phyloP scores from a whole-genome alignment of 1,140 invertebrate genomes.

The Lucilia cuprina region DNA sequence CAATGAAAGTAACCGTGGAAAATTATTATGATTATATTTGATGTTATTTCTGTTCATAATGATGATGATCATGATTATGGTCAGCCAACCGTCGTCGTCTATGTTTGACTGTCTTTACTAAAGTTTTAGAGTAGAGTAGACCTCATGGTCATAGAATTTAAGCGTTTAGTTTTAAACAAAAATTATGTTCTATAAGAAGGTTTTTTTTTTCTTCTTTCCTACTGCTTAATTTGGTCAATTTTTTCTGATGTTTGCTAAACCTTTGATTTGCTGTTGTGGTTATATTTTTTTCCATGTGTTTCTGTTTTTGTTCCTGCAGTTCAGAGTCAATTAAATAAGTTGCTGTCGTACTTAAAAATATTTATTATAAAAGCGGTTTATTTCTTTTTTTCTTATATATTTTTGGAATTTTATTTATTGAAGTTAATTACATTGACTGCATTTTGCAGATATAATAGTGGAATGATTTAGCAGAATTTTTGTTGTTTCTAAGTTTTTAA shows the following conservation, averaged over 20 bases:
- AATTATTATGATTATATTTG: slow-evolving; percentile 37
- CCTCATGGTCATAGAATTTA: neutral
- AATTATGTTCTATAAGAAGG: neutral
- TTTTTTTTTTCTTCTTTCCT: neutral
- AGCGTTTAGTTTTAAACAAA: neutral
- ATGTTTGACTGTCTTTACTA: neutral
- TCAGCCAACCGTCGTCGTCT: neutral
- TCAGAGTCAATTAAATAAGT: slow-evolving; percentile 26
- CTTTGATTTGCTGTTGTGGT: neutral
- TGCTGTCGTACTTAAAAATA: slow-evolving; percentile 20
- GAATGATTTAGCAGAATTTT: neutral
- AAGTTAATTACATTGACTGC: neutral
- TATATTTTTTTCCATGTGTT: neutral
- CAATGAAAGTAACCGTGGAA: slow-evolving; percentile 38
- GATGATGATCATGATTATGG: neutral
- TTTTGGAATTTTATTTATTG: slow-evolving; percentile 15
- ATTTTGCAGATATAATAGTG: neutral
- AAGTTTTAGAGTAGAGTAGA: neutral
- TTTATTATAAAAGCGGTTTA: slow-evolving; percentile 6
- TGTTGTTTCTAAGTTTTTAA: too few species aligned
- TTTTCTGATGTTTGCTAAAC: neutral
- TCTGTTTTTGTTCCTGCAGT: neutral
- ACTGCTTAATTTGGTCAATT: neutral
- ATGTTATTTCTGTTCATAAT: neutral
- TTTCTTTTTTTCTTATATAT: neutral